Conservation (phyloP, 37 sponge, comb jelly and placozoan genomes). For the Petrosia ficiformis region DNA sequence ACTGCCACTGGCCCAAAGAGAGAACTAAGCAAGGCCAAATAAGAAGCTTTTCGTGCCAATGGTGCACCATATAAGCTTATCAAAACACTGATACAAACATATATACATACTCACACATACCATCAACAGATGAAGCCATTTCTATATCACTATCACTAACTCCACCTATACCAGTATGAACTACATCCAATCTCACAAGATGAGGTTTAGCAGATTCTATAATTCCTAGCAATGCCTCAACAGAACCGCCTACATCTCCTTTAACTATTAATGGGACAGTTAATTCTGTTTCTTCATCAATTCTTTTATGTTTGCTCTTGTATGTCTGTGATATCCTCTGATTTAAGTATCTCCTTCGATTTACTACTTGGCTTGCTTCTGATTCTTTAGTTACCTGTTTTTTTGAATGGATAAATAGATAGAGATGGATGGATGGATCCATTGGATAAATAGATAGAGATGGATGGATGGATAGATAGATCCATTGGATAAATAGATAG, state of each 20-base stretch:
- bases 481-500: too few species aligned
- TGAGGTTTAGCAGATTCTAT: constrained; percentile 43
- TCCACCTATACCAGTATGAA: constrained; percentile 66
- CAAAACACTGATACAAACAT: too few species aligned
- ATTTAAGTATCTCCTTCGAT: neutral
- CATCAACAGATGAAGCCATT: constrained; percentile 44
- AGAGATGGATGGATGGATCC: too few species aligned
- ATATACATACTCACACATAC: constrained; percentile 36
- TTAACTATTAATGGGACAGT: constrained; percentile 24
- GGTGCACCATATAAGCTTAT: too few species aligned
- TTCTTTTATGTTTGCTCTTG: neutral
- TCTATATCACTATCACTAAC: constrained; percentile 71
- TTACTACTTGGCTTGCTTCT: neutral
- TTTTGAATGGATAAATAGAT: neutral
- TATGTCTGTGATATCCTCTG: neutral
- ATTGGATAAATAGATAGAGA: too few species aligned
- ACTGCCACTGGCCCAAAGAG: too few species aligned
- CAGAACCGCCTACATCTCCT: constrained; percentile 66
- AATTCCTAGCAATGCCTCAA: constrained; percentile 47
- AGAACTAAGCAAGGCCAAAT: too few species aligned
- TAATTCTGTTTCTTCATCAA: neutral
- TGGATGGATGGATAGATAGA: too few species aligned
- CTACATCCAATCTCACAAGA: constrained; percentile 45
- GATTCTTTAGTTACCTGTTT: constrained; percentile 15
- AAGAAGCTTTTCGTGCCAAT: too few species aligned